Percentiles rank a stretch among this genome's conserved stretches.
These are phyloP conservation scores for Hoplostethus mediterraneus DNA, from an alignment of 2,797 vertebrate genomes.

Conservation along the genomic window DNA sequence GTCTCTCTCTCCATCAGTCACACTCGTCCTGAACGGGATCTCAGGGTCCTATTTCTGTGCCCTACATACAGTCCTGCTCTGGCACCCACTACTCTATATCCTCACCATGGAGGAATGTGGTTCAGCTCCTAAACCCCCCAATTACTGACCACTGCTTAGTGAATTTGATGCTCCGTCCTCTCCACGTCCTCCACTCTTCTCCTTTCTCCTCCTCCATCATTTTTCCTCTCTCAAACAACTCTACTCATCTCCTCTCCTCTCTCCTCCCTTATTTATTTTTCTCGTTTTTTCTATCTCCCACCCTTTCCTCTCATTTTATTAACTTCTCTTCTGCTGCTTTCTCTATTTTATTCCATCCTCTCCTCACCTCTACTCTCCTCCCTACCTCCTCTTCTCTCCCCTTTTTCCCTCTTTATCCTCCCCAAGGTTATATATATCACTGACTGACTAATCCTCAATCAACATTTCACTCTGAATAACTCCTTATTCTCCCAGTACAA, in stretches of 20 bases:
- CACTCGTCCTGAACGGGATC: not conserved
- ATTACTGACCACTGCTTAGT: conserved; percentile 53
- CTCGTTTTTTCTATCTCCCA: not conserved
- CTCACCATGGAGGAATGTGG: conserved; percentile 57
- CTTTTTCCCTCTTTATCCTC: conserved; percentile 12
- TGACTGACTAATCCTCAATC: conserved; percentile 48
- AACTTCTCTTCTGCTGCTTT: not conserved
- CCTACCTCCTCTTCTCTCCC: conserved; percentile 15
- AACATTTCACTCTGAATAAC: conserved; percentile 44
- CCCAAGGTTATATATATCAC: not conserved
- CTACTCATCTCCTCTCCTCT: not conserved
- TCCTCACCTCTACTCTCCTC: conserved; percentile 5
- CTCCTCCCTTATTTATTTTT: not conserved
- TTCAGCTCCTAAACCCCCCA: conserved; percentile 45
- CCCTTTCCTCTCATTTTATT: not conserved
- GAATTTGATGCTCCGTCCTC: conserved; percentile 13
- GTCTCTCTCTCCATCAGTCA: not conserved
- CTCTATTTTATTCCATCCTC: not conserved
- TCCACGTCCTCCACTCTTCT: not conserved
- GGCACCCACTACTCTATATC: conserved; percentile 27
- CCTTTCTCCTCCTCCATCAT: not conserved
- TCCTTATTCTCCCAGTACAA: conserved; percentile 38
- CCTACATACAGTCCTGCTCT: conserved; percentile 8
- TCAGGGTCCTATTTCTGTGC: conserved; percentile 4
- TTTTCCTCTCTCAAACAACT: not conserved